Base-by-base conservation (phyloP, 1,140 invertebrate genomes). In the Drosophila watanabei region DNA sequence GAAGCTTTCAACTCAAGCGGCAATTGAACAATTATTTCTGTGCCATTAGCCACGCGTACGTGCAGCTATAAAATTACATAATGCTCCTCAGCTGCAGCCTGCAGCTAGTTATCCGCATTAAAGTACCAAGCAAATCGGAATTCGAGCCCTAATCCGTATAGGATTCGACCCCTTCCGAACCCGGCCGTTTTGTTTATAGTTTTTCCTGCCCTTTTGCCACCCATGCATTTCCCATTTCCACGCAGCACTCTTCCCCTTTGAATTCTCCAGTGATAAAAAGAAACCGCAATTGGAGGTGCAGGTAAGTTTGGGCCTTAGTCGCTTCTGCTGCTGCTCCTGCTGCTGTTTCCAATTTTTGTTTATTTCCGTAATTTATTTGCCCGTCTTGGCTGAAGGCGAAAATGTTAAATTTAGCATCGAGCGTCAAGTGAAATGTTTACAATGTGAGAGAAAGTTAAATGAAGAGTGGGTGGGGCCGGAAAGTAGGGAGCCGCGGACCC, bases 351-450 rank as follows among this genome's bases (percentile, higher is more conserved):
- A 65, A n/a, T 39, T 80, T 87, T 90, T 89, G 81, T 84, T 88
- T 90, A 85, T 85, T 82, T 88, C 84, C 72, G 81, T 85, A 82
- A 82, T 90, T 89, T 89, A 90, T 89, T 88, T 88, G 76, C 77
- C 64, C 80, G 61, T 61, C 72, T 78, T 80, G 68, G 24, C 70
- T 80, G 64, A 71, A 80, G 70, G 78, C 73, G 64, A 85, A 80
- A 90, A 85, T 76, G 86, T 90, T 89, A 90, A 89, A 89, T 82
- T 85, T 89, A 89, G 85, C 81, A 82, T 54, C 86, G 49, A 61
- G 85, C 82, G 85, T 79, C 85, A 90, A 90, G 85, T 89, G 85
- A 89, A 89, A 89, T 89, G 85, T 89, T 89, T 89, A 89, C 85
- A 89, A 85, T 85, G 79, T 82, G 86, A 90, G 81, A 82, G 86